Base-by-base conservation (phyloP, 2,888 invertebrate species). In the Phortica magna region DNA sequence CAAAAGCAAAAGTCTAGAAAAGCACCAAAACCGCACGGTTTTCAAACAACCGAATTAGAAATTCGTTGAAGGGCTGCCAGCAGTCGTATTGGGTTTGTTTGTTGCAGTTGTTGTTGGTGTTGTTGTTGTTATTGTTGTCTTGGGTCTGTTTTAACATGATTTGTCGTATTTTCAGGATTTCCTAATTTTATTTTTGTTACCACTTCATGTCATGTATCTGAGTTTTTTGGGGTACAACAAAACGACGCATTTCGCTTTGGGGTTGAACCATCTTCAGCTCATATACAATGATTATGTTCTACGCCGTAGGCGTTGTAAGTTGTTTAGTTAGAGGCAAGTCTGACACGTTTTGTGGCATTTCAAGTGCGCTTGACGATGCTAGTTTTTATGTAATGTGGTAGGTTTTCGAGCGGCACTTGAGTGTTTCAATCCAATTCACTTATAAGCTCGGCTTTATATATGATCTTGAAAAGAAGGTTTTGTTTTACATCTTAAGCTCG, bases 181-280 rank as follows among this genome's bases (percentile, higher is more conserved):
- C 88, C 90, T 90, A 89, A 90, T 90, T 89, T 84, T 81, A 90
- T 90, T 90, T 89, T 83, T 79, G 81, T 57, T 68, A 79, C 80
- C 81, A 65, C 76, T n/a, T 17, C 43, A n/a, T 17, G 48, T 12
- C 48, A 6, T 48, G 48, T 48, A 48, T 48, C 48, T 12, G 9
- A 9, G 14, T 2, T 14, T 12, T 48, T 48, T 1, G 48, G 48
- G 48, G 17, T 42, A 17, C n/a, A 42, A 17, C 19, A 19, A 4
- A 22, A 22, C 17, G n/a, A 17, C 42, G 42, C 42, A 65, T 39
- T 65, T 31, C 17, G 14, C 17, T 65, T 43, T 68, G 43, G 68
- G 68, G 68, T 68, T 68, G 68, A 43, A 68, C 17, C 17, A 43
- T 41, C 68, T 41, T 43, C 43, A 68, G n/a, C 48, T 19, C 48